Evolutionary conservation across 2,888 invertebrate species (phyloP).

Genomic region (Prionchulus punctatus): DNA sequence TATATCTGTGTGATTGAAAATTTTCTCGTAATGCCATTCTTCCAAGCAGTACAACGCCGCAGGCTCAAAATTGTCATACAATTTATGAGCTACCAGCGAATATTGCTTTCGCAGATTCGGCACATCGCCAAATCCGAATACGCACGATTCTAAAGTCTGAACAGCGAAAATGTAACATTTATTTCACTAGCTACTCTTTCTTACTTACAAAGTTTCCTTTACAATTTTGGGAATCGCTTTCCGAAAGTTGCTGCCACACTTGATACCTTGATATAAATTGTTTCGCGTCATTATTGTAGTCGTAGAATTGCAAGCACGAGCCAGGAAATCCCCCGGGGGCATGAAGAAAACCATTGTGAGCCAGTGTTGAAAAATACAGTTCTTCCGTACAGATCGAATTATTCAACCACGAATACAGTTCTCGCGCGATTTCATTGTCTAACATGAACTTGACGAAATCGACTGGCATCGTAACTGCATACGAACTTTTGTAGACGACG

Average conservation of each 20-base stretch:
- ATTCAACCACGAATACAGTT: slow-evolving; percentile 28
- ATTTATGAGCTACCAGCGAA: not conserved
- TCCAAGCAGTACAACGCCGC: slow-evolving; percentile 2
- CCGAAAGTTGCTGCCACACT: not conserved
- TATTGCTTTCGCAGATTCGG: not conserved
- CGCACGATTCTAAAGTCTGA: too few relatives aligned
- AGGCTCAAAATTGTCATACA: not conserved
- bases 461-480: slow-evolving; percentile 32
- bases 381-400: slow-evolving; percentile 33
- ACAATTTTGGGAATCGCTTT: not conserved
- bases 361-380: slow-evolving; percentile 33
- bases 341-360: slow-evolving; percentile 22
- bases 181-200: too few relatives aligned
- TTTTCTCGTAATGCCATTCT: not conserved
- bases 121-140: not conserved
- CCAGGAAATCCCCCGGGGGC: slow-evolving; percentile 8
- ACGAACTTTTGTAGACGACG: slow-evolving; percentile 19
- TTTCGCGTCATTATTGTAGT: not conserved
- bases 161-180: too few relatives aligned
- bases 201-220: slow-evolving; percentile 5
- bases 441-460: slow-evolving; percentile 29
- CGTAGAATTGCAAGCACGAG: not conserved
- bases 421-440: slow-evolving; percentile 21
- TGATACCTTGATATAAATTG: not conserved
- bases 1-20: not conserved